Conservation (phyloP, 2,888 invertebrate species). For the Nesidiocoris tenuis region DNA sequence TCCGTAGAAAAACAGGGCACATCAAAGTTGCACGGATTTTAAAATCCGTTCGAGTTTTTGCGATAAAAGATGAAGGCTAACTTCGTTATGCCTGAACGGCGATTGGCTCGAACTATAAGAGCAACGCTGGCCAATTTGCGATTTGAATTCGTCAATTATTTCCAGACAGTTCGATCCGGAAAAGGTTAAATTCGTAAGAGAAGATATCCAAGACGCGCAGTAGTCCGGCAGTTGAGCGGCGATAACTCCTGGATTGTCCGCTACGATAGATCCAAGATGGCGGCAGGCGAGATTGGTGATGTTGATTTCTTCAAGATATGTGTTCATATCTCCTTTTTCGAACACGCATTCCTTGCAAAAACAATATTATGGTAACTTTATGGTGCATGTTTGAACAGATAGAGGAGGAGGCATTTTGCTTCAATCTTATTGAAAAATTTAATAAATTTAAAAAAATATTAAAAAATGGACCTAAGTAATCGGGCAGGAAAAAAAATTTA, state of each 20-base stretch:
- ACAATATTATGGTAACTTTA: slow-evolving; percentile 29
- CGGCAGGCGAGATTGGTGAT: background rate
- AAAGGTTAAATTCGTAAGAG: background rate
- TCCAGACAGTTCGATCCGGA: background rate
- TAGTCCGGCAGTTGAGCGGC: slow-evolving; percentile 4
- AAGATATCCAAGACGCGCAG: slow-evolving; percentile 5
- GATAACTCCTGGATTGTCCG: background rate
- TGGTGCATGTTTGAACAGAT: no score
- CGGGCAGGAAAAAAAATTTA: no score
- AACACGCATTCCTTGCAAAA: slow-evolving; percentile 61
- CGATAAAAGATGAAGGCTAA: background rate
- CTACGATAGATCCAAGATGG: background rate
- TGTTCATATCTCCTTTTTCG: slow-evolving; percentile 65
- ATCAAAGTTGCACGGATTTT: no score
- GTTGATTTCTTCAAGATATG: slow-evolving; percentile 53
- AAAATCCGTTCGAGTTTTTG: background rate
- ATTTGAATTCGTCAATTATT: background rate
- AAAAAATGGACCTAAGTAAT: no score
- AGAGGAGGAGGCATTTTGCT: no score
- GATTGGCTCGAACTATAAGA: background rate
- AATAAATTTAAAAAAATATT: no score
- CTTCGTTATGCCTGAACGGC: background rate
- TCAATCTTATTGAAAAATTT: no score
- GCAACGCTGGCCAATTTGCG: background rate
- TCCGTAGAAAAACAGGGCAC: no score